Conservation (phyloP, 2,888 invertebrate species). For the Drosophila paranaensis region DNA sequence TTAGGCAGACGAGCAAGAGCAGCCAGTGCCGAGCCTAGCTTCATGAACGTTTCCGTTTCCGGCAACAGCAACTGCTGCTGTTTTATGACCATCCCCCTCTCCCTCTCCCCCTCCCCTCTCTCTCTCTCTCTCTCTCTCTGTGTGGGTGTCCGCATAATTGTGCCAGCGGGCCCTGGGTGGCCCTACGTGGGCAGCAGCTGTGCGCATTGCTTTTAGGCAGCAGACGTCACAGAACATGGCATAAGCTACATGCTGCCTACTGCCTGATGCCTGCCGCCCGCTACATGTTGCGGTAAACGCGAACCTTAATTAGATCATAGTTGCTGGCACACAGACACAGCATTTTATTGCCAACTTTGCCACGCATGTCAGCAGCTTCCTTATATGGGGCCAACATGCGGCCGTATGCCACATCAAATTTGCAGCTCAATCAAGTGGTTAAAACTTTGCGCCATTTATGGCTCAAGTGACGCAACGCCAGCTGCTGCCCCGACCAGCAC, state of each 20-base stretch:
- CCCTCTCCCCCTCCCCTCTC: neutral
- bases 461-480: slow-evolving; percentile 34
- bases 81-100: slow-evolving; percentile 5
- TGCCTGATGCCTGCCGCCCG: slow-evolving; percentile 22
- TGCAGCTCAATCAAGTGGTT: slow-evolving; percentile 67
- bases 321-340: slow-evolving; percentile 36
- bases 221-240: slow-evolving; percentile 15
- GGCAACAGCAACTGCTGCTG: slow-evolving; percentile 8
- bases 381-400: slow-evolving; percentile 43
- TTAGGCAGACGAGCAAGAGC: slow-evolving; percentile 35
- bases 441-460: slow-evolving; percentile 59
- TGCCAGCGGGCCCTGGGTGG: neutral
- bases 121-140: neutral
- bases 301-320: slow-evolving; percentile 77
- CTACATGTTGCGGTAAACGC: slow-evolving; percentile 62
- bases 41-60: slow-evolving; percentile 7
- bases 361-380: slow-evolving; percentile 38
- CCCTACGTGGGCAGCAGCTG: slow-evolving; percentile 38
- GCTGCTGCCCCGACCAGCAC: slow-evolving; percentile 14
- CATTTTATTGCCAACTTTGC: slow-evolving; percentile 14
- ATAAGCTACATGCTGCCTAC: slow-evolving; percentile 17
- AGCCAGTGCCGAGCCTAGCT: neutral
- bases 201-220: slow-evolving; percentile 12
- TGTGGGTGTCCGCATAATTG: slow-evolving; percentile 8
- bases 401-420: slow-evolving; percentile 56